Percentiles rank a stretch among this genome's conserved stretches.
Conservation (phyloP, 2,113 vertebrate genomes). For the Salvelinus namaycush region DNA sequence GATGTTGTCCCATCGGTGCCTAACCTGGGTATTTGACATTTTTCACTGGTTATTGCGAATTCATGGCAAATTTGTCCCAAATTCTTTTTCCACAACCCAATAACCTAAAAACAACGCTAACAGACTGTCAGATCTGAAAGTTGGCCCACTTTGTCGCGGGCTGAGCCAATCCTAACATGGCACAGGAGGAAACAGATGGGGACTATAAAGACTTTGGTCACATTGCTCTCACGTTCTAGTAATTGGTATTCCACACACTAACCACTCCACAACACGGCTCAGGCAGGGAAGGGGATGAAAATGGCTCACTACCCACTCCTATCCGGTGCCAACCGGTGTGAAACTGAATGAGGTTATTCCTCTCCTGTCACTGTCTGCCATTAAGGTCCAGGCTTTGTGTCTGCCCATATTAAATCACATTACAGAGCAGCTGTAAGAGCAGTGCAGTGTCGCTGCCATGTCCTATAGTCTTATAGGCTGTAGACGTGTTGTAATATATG, state of each 20-base stretch:
- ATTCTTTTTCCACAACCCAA: neutral
- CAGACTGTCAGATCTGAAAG: neutral
- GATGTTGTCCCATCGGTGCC: too few relatives aligned
- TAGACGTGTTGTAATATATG: neutral
- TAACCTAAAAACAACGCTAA: neutral
- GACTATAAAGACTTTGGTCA: slow-evolving; percentile 4
- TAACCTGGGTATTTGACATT: too few relatives aligned
- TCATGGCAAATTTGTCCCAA: neutral
- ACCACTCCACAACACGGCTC: slow-evolving; percentile 8
- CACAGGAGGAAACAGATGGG: neutral
- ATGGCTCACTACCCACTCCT: neutral
- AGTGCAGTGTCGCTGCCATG: neutral
- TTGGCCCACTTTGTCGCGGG: neutral
- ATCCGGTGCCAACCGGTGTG: neutral
- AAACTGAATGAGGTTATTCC: slow-evolving; percentile 25
- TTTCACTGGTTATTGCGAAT: too few relatives aligned
- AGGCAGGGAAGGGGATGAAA: neutral
- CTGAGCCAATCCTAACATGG: neutral
- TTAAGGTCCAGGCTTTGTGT: slow-evolving; percentile 22
- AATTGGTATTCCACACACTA: slow-evolving; percentile 50
- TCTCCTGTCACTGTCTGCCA: slow-evolving; percentile 35
- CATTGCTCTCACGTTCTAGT: slow-evolving; percentile 11
- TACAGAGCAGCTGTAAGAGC: slow-evolving; percentile 15
- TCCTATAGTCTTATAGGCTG: neutral
- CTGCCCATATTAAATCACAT: slow-evolving; percentile 14